These are phyloP conservation scores for Hylaeus anthracinus DNA, from an alignment of 1,140 invertebrate genomes.

Conservation along the genomic window DNA sequence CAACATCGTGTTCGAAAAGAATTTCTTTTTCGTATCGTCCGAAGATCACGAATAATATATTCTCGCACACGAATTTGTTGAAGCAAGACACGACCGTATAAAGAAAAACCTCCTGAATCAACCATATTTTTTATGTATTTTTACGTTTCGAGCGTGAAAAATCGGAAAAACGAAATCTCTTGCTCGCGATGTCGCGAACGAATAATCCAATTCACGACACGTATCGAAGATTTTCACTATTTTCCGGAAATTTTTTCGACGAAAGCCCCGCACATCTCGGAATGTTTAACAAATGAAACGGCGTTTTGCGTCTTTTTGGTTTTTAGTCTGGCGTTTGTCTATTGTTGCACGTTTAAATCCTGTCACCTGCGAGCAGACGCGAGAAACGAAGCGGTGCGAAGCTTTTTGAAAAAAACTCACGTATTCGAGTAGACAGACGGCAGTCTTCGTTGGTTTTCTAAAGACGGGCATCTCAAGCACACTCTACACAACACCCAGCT, in stretches of 20 bases:
- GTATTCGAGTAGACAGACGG: slow-evolving; percentile 67
- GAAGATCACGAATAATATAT: neutral
- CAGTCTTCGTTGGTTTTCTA: slow-evolving; percentile 62
- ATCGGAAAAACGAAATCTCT: neutral
- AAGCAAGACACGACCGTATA: neutral
- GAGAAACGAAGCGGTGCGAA: neutral
- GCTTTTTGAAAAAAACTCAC: slow-evolving; percentile 61
- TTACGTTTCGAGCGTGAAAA: slow-evolving; percentile 16
- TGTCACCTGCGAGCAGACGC: neutral
- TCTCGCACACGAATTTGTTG: neutral
- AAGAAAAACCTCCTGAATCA: slow-evolving; percentile 15
- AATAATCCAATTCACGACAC: neutral
- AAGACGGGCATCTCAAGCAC: slow-evolving; percentile 76
- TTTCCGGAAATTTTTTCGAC: neutral
- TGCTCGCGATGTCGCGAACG: neutral
- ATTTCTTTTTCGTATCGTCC: neutral
- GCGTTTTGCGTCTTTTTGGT: slow-evolving; percentile 66
- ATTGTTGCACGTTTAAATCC: neutral
- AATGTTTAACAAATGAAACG: slow-evolving; percentile 61
- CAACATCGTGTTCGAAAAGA: slow-evolving; percentile 61
- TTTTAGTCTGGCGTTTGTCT: slow-evolving; percentile 23
- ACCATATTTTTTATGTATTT: slow-evolving; percentile 64
- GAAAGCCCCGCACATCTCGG: neutral
- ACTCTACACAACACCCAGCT: slow-evolving; percentile 80
- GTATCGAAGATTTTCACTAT: neutral